Conservation (phyloP, 1,140 invertebrate species). For the Portunus trituberculatus region DNA sequence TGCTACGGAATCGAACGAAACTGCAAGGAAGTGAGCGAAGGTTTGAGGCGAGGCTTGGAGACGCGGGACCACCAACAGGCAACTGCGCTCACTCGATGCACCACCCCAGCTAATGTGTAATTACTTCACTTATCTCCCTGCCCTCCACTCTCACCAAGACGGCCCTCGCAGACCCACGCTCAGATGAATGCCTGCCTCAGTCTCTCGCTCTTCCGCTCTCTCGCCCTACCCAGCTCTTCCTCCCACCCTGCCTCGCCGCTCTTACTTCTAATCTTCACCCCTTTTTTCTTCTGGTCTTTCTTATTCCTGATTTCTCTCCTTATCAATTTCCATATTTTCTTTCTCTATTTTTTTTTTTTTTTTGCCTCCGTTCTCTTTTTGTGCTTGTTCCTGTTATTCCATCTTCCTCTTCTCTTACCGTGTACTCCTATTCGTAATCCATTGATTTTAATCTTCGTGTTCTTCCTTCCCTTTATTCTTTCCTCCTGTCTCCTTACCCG, state of each 20-base stretch:
- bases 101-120: conserved; percentile 38
- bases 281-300: too few relatives aligned
- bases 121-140: conserved; percentile 57
- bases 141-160: not conserved
- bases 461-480: not conserved
- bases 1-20: not conserved
- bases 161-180: not conserved
- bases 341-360: too few relatives aligned
- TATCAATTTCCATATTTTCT: too few relatives aligned
- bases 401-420: too few relatives aligned
- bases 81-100: conserved; percentile 31
- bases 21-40: conserved; percentile 37
- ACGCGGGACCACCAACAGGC: not conserved
- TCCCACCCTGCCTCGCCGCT: not conserved
- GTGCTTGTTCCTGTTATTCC: too few relatives aligned
- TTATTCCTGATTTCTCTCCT: too few relatives aligned
- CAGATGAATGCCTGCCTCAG: not conserved
- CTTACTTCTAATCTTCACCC: too few relatives aligned
- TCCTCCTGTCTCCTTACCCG: not conserved
- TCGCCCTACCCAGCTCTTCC: not conserved
- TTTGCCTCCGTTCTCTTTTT: too few relatives aligned
- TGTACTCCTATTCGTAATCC: too few relatives aligned
- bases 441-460: too few relatives aligned
- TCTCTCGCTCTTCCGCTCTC: too few relatives aligned
- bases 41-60: not conserved